Evolutionary conservation across 2,797 vertebrate genomes (phyloP).

Genomic region (Cheracebus regulus): DNA sequence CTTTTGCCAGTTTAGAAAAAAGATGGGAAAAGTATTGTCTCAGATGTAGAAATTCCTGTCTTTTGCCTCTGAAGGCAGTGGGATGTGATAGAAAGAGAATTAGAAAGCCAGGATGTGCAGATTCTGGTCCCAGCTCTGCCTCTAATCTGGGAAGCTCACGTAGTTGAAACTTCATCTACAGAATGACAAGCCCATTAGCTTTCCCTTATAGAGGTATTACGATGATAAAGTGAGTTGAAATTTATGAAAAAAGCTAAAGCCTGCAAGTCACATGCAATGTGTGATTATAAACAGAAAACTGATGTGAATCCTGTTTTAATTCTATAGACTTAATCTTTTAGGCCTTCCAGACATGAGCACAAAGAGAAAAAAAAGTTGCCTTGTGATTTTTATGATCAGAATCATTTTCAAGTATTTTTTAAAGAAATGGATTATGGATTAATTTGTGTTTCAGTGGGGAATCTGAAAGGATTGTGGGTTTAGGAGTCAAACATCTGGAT

Average conservation of each 20-base stretch:
- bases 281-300: neutral
- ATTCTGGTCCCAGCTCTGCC: neutral
- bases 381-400: neutral
- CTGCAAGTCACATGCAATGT: neutral
- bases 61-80: neutral
- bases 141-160: neutral
- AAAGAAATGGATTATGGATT: neutral
- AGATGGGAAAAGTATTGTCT: neutral
- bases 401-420: constrained; percentile 27
- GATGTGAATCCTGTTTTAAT: constrained; percentile 16
- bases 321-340: neutral
- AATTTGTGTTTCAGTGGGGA: neutral
- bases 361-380: neutral
- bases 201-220: neutral
- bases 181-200: neutral
- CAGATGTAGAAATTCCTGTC: neutral
- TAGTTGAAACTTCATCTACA: neutral
- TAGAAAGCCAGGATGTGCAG: neutral
- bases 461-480: constrained; percentile 12
- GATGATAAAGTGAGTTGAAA: constrained; percentile 24
- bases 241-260: neutral
- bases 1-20: neutral
- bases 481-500: constrained; percentile 30
- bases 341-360: neutral
- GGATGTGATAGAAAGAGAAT: neutral